Conservation (phyloP, 1,140 invertebrate genomes). For the Metopolophium dirhodum region DNA sequence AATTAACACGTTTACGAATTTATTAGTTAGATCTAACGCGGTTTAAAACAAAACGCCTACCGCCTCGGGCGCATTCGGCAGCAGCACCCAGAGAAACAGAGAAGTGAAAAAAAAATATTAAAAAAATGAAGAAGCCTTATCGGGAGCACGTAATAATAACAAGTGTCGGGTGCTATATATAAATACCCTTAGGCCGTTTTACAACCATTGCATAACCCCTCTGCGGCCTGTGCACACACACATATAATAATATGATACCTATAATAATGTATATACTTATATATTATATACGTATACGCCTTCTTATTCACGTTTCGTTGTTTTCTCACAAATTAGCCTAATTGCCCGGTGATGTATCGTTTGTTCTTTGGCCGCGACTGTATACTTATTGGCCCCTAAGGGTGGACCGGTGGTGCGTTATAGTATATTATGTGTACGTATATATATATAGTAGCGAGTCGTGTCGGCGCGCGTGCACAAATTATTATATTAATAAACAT, state of each 20-base stretch:
- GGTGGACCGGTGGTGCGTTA: background rate
- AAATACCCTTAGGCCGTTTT: constrained; percentile 6
- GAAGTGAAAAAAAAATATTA: background rate
- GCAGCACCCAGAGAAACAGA: background rate
- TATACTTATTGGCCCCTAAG: background rate
- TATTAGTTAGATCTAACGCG: background rate
- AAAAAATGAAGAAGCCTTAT: constrained; percentile 8
- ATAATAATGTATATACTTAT: background rate
- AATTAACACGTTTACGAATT: background rate
- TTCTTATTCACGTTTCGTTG: constrained; percentile 6
- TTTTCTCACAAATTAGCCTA: constrained; percentile 50
- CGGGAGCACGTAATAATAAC: background rate
- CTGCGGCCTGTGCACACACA: background rate
- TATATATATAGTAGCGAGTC: background rate
- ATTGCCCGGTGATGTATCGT: constrained; percentile 46
- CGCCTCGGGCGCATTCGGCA: background rate
- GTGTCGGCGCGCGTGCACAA: background rate
- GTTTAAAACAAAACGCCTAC: constrained; percentile 28
- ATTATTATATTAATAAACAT: background rate
- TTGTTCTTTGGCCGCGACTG: background rate
- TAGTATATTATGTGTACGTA: background rate
- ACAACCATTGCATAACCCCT: background rate
- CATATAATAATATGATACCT: background rate
- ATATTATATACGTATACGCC: background rate
- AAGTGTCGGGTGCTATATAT: background rate